A percentile compares a stretch with the other conserved stretches of the same genome.
These are phyloP conservation scores for Gallinago stenura DNA, from an alignment of 2,797 vertebrate genomes.

Conservation along the genomic window DNA sequence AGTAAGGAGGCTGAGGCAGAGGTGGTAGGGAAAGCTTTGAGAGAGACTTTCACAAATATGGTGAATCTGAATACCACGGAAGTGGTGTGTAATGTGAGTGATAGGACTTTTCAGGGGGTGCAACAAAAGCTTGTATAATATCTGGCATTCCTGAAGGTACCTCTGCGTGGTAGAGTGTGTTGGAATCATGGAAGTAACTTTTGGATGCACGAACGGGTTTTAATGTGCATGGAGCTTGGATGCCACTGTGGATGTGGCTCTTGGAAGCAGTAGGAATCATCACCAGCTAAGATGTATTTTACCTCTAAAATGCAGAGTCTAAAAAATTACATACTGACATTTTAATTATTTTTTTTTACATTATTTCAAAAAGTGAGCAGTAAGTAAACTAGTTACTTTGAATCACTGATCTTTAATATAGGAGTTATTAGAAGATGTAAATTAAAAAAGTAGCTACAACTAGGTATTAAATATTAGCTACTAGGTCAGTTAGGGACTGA, in stretches of 20 bases:
- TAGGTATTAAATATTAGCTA: neutral
- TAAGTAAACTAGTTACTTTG: neutral
- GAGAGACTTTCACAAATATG: neutral
- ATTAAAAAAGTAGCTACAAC: neutral
- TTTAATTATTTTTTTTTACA: neutral
- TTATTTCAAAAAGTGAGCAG: neutral
- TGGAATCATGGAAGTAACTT: neutral
- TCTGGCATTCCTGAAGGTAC: neutral
- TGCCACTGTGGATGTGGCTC: neutral
- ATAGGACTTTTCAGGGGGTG: neutral
- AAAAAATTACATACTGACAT: rapidly evolving
- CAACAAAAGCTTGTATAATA: neutral
- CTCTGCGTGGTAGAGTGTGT: no score
- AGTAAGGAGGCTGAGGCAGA: neutral
- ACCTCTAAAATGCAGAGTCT: neutral
- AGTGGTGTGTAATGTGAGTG: neutral
- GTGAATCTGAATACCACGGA: neutral
- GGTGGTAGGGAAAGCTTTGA: neutral
- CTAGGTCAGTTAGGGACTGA: neutral
- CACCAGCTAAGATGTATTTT: neutral
- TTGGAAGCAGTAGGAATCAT: neutral
- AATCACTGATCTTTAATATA: neutral
- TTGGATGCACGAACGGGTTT: neutral
- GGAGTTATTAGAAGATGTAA: neutral
- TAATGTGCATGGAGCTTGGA: neutral